These are phyloP conservation scores for Urocynchramus pylzowi DNA, from an alignment of 2,113 vertebrate species.

Conservation along the genomic window DNA sequence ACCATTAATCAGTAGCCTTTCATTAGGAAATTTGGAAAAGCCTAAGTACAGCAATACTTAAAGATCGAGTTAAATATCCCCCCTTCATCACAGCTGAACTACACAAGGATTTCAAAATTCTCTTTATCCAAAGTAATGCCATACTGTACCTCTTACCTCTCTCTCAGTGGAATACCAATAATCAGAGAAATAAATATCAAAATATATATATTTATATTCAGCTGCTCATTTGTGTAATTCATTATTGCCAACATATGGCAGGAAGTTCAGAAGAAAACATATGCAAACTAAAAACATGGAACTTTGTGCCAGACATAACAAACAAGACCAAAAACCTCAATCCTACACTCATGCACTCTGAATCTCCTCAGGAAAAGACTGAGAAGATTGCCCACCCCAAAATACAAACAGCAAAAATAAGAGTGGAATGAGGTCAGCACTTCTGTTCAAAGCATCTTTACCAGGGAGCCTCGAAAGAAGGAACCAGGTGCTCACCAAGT, in stretches of 20 bases:
- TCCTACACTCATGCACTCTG: not conserved
- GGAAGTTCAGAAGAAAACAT: not conserved
- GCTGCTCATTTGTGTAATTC: not conserved
- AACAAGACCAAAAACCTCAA: not conserved
- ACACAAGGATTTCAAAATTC: not conserved
- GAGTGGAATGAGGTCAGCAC: not conserved
- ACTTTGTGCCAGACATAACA: not conserved
- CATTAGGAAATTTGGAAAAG: not conserved
- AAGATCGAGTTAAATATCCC: not conserved
- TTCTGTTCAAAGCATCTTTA: not conserved
- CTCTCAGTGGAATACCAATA: not conserved
- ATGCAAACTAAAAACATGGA: not conserved
- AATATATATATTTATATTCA: not conserved
- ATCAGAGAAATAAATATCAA: not conserved
- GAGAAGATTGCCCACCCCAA: not conserved
- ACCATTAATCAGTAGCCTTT: not conserved
- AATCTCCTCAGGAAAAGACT: not conserved
- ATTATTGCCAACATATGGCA: not conserved
- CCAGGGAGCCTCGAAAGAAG: not conserved
- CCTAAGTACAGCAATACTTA: not conserved
- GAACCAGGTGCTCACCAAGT: not conserved
- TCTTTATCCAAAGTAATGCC: not conserved
- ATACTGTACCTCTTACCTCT: not conserved
- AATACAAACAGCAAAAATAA: not conserved
- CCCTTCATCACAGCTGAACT: not conserved